phyloP scores from a whole-genome alignment of 2,113 vertebrate genomes.

The Speoplatyrhinus poulsoni region DNA sequence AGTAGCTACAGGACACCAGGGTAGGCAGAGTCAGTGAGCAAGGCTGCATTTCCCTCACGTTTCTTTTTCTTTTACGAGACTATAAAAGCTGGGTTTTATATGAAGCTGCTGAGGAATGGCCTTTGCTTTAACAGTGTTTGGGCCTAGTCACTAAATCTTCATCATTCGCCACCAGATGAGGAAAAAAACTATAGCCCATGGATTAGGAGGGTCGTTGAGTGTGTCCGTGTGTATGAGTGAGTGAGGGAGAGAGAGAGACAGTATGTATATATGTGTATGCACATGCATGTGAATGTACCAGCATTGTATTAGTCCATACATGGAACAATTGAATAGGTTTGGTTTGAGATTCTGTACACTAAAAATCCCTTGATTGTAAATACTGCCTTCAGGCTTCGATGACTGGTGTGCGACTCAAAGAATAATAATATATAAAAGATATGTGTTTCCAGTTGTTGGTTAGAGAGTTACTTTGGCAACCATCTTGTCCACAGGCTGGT shows the following conservation, averaged over 20 bases:
- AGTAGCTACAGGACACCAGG: conserved; percentile 32
- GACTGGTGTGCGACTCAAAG: conserved; percentile 14
- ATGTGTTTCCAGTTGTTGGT: conserved; percentile 62
- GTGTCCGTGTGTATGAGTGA: not conserved
- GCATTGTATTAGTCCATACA: no score
- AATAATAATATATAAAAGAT: conserved; percentile 29
- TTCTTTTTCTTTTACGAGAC: conserved; percentile 76
- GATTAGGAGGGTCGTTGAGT: conserved; percentile 25
- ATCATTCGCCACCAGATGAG: conserved; percentile 59
- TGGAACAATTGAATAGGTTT: no score
- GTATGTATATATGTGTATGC: not conserved
- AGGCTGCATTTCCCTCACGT: conserved; percentile 68
- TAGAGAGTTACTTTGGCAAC: conserved; percentile 64
- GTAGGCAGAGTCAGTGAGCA: conserved; percentile 45
- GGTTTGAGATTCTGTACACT: no score
- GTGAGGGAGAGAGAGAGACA: not conserved
- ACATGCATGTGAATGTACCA: not conserved
- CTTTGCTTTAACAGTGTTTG: conserved; percentile 78
- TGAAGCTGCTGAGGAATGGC: conserved; percentile 76
- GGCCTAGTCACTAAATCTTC: conserved; percentile 74
- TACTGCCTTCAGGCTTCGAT: conserved; percentile 22
- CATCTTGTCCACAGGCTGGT: conserved; percentile 69
- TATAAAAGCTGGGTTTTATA: conserved; percentile 76
- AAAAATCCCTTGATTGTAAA: conserved; percentile 21
- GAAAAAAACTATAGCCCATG: conserved; percentile 48